Base-by-base conservation (phyloP, 2,113 vertebrate genomes). In the Bambusicola thoracicus region DNA sequence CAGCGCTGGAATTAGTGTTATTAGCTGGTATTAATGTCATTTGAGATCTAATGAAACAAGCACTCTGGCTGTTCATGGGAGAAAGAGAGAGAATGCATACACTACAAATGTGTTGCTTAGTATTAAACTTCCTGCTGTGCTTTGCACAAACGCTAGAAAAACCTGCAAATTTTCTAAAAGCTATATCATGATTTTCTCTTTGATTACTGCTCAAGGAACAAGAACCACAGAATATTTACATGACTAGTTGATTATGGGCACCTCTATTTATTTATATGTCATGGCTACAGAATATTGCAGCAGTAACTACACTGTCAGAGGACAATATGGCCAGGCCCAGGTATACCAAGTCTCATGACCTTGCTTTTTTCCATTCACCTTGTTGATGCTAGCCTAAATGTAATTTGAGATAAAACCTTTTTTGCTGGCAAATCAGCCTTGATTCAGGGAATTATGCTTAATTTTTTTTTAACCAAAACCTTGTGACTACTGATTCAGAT, bases 311-410 rank as follows among this genome's bases (percentile, higher is more conserved):
- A 8, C 8, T 44, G 27, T 6, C 44, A 87, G 30, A 38, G 9
- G 44, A 61, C 3, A 22, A 22, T 36, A 58, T 7, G 20, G 10
- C 16, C 9, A 66, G n/a, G 27, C 3, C 84, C 7, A 63, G 48
- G 6, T 17, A 58, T 5, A 10, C 2, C 6, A 8, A 58, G 18
- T 53, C n/a, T 75, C 15, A 40, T 11, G 13, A 44, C 17, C 41
- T n/a, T 58, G 6, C 0, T 4, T 59, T 81, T 84, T 62, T 30
- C 6, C 21, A n/a, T 36, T 66, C 1, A 2, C 0, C 5, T 36
- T 79, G 82, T n/a, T 70, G 12, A 49, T 89, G 30, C 43, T 74
- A 24, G 27, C 24, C 13, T 70, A n/a, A 85, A 65, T 11, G 24
- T 17, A 58, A 2, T 19, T 8, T 48, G 15, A 87, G 25, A 4